Evolutionary conservation across 2,797 vertebrate species (phyloP), one percentile per base, ranked within the genome.

Genomic region (Steatocranus sp.): DNA sequence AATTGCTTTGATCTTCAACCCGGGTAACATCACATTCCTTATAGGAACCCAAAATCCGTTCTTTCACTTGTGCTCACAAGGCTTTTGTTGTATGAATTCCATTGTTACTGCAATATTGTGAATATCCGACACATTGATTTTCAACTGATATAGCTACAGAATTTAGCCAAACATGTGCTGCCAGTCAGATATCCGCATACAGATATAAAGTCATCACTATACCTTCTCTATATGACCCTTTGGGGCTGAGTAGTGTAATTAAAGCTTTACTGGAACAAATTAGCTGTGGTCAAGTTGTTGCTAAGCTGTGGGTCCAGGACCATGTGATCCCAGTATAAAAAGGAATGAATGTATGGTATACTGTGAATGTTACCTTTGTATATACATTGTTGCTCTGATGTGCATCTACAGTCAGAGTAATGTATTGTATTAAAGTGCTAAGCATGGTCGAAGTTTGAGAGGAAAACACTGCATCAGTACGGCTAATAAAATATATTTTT

Each of bases 1-100:
- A 95, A 84, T 91, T 78, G 25, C 89, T 96, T 95, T 95, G 91
- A 95, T 95, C 87, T 93, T 61, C 76, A 93, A 90, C 86, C 85
- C 81, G 82, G 86, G 80, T 90, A 79, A 89, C 93, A 90, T 92
- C 86, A 90, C 91, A 92, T 95, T 95, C 93, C 94, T 88, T 79
- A 14, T 78, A 88, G 88, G 93, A 92, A 58, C 82, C 92, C 86
- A 91, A 86, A 92, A 92, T 91, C 89, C 87, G 20, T 17, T 61
- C 88, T 89, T 89, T 94, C 84, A 85, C 84, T 91, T 81, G 88
- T 87, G 91, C 84, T 91, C 91, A 94, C 87, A 77, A 76, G 74
- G 78, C 82, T 88, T 83, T 83, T 90, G 82, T 82, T 83, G 82
- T 77, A 75, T 80, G 78, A 86, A 84, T 46, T 23, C 75, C 68